Evolutionary conservation across 2,888 invertebrate genomes (phyloP).

Genomic region (Eurytoma californica): DNA sequence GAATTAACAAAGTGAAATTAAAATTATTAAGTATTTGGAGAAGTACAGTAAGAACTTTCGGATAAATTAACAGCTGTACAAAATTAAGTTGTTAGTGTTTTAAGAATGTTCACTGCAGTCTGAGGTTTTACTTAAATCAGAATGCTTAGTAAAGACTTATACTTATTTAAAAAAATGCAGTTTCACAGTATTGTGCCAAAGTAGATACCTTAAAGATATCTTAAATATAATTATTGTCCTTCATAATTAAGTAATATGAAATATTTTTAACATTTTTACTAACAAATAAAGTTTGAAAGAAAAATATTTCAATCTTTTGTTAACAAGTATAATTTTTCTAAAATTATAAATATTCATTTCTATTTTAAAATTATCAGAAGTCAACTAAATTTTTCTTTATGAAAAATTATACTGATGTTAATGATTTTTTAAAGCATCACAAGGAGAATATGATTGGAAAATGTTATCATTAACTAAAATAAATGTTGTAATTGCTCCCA

Average conservation of each 20-base stretch:
- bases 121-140: too few species aligned
- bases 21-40: too few species aligned
- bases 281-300: not conserved
- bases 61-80: not conserved
- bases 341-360: not conserved
- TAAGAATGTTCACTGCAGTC: too few species aligned
- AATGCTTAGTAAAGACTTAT: too few species aligned
- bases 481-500: slow-evolving; percentile 85
- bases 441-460: slow-evolving; percentile 77
- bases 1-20: too few species aligned
- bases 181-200: too few species aligned
- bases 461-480: slow-evolving; percentile 80
- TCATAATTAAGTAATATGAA: not conserved
- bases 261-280: not conserved
- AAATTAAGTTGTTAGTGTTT: not conserved
- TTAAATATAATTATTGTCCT: not conserved
- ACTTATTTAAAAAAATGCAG: too few species aligned
- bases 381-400: too few species aligned
- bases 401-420: not conserved
- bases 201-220: too few species aligned
- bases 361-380: too few species aligned
- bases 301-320: not conserved
- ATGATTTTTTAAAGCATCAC: slow-evolving; percentile 53
- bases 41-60: too few species aligned
- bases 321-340: not conserved